Evolutionary conservation across 1,140 invertebrate species (phyloP).

Genomic region (Manduca sexta): DNA sequence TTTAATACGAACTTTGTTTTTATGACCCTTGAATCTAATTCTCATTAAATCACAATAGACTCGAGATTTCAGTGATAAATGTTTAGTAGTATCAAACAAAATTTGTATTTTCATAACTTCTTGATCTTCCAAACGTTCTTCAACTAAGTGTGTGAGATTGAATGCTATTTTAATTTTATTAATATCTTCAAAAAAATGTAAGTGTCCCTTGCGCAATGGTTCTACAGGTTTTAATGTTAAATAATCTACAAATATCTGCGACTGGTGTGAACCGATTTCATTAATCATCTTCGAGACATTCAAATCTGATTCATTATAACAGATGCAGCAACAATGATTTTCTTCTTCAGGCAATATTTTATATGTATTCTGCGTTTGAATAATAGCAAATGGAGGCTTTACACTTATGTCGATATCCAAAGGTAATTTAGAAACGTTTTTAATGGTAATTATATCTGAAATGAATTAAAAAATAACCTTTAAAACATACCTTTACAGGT

Average conservation of each 20-base stretch:
- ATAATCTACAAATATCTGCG: slow-evolving; percentile 48
- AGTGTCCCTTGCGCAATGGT: slow-evolving; percentile 33
- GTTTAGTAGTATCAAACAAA: slow-evolving; percentile 59
- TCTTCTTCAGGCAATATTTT: slow-evolving; percentile 42
- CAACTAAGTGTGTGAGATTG: slow-evolving; percentile 40
- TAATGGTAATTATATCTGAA: slow-evolving; percentile 59
- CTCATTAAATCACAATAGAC: slow-evolving; percentile 52
- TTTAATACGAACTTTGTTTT: slow-evolving; percentile 44
- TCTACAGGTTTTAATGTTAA: slow-evolving; percentile 48
- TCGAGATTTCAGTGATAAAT: slow-evolving; percentile 46
- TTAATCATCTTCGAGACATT: slow-evolving; percentile 36
- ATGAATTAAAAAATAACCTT: too few species aligned
- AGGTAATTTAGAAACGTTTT: slow-evolving; percentile 58
- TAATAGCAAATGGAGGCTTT: slow-evolving; percentile 55
- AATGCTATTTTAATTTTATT: slow-evolving; percentile 60
- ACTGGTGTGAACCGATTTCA: slow-evolving; percentile 29
- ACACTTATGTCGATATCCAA: slow-evolving; percentile 51
- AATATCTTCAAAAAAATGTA: slow-evolving; percentile 60
- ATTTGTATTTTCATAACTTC: slow-evolving; percentile 61
- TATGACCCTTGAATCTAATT: slow-evolving; percentile 58
- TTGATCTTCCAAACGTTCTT: slow-evolving; percentile 54
- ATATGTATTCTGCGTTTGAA: slow-evolving; percentile 47
- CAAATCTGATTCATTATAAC: slow-evolving; percentile 48
- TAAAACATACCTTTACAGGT: too few species aligned
- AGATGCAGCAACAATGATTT: slow-evolving; percentile 49